Evolutionary conservation across 2,797 vertebrate genomes (phyloP).

Genomic region (Trichosurus vulpecula): DNA sequence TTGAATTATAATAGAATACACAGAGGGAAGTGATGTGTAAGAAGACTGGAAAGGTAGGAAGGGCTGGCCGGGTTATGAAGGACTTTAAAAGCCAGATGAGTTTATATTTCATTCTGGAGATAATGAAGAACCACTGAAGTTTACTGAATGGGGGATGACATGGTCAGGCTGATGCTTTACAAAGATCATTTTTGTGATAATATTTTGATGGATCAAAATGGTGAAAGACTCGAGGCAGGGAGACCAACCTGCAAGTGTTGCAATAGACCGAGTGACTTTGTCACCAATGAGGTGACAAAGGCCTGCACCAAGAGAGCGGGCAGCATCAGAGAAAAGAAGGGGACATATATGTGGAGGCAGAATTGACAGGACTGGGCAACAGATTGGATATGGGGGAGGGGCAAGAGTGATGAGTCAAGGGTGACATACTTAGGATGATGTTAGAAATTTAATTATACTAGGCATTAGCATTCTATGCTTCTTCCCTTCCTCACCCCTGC

Average conservation of each 20-base stretch:
- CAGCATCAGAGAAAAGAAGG: neutral
- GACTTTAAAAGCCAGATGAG: neutral
- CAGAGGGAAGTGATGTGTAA: neutral
- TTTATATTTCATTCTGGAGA: neutral
- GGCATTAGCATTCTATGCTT: neutral
- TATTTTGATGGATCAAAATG: neutral
- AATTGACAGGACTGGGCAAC: neutral
- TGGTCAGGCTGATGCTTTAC: neutral
- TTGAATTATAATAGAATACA: neutral
- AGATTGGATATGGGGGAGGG: neutral
- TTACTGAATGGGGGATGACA: neutral
- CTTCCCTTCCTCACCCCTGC: neutral
- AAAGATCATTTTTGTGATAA: neutral
- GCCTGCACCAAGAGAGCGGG: neutral
- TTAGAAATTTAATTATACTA: neutral
- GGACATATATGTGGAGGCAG: neutral
- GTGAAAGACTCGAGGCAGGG: neutral
- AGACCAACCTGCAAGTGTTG: neutral
- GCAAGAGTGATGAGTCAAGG: neutral
- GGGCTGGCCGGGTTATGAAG: neutral
- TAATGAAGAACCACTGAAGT: neutral
- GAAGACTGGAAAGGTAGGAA: neutral
- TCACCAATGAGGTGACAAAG: neutral
- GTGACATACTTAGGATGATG: too few species aligned
- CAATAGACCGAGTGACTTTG: neutral